Conservation (phyloP, 2,113 vertebrate species). For the Thryonomys swinderianus region DNA sequence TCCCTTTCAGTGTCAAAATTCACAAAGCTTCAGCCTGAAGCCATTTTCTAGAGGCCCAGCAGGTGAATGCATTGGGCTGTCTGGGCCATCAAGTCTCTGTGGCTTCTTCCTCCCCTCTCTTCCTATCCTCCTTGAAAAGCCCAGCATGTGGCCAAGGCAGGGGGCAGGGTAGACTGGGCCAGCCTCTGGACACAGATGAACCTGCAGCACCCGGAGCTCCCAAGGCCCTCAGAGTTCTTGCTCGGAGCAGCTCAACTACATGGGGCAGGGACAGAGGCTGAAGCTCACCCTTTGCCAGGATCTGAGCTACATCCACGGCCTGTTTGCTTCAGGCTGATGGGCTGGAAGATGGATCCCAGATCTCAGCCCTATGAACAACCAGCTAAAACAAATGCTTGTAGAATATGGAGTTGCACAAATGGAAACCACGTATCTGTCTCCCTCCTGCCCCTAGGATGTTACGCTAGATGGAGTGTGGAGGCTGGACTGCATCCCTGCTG, state of each 20-base stretch:
- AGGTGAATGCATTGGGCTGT: background rate
- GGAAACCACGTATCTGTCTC: background rate
- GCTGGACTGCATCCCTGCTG: background rate
- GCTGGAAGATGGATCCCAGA: background rate
- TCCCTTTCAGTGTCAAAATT: background rate
- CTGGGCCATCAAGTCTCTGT: background rate
- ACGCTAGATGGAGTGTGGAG: background rate
- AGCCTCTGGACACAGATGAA: background rate
- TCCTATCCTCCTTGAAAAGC: background rate
- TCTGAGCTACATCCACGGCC: background rate
- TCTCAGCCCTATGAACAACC: background rate
- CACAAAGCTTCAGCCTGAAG: background rate
- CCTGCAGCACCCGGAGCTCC: accelerated
- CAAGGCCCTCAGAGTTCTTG: background rate
- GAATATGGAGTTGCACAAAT: background rate
- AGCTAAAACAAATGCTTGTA: background rate
- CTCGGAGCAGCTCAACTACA: no score
- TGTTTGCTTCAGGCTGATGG: background rate
- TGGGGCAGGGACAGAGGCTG: background rate
- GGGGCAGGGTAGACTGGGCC: background rate
- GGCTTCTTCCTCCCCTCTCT: background rate
- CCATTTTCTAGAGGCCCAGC: background rate
- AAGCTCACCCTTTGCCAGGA: background rate
- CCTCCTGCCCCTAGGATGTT: background rate
- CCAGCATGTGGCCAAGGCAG: background rate